Base-by-base conservation (phyloP, 1,140 invertebrate genomes). In the Drosophila kurseongensis region DNA sequence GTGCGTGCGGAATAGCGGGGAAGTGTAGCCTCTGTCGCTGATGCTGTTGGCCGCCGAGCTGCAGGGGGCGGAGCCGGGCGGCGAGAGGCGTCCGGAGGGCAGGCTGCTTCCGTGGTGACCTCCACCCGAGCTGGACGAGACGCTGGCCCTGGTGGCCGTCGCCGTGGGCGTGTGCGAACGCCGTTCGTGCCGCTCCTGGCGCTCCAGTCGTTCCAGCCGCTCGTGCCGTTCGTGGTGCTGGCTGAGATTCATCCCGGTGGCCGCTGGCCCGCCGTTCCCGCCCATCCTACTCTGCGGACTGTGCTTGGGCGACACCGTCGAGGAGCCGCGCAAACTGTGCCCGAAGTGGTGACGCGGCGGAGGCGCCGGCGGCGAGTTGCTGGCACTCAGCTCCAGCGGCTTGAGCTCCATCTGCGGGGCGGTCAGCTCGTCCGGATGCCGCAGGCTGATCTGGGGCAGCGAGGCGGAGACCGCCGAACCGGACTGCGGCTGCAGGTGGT, bases 1-100 rank as follows among this genome's bases (percentile, higher is more conserved):
- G 47, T 92, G 91, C 5, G 79, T 68, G 41, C 89, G 91, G 52
- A 90, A 92, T 45, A 92, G 78, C 35, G 91, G 91, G 10, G 91
- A 91, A 72, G 91, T 90, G 73, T 81, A 91, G 85, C 80, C 91
- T 91, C 91, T 90, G 61, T 91, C 91, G 58, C 81, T 89, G 75
- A 76, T 73, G 52, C 86, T 54, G 36, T 60, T 71, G 40, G 62
- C 72, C 36, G 58, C 65, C 18, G 58, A 62, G 35, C 55, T 69
- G 13, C 58, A 58, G 8, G 79, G 45, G 2, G 48, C 48, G 12
- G 85, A 66, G 7, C 32, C 14, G 6, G 74, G 69, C 1, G 86
- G 82, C 10, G 82, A 79, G 8, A 88, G 56, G 16, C 81, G 59
- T 7, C 82, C 82, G 8, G 45, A 7, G n/a, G 50, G 9, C 38